These are phyloP conservation scores for Neria commutata DNA, from an alignment of 2,888 invertebrate genomes.

Conservation along the genomic window DNA sequence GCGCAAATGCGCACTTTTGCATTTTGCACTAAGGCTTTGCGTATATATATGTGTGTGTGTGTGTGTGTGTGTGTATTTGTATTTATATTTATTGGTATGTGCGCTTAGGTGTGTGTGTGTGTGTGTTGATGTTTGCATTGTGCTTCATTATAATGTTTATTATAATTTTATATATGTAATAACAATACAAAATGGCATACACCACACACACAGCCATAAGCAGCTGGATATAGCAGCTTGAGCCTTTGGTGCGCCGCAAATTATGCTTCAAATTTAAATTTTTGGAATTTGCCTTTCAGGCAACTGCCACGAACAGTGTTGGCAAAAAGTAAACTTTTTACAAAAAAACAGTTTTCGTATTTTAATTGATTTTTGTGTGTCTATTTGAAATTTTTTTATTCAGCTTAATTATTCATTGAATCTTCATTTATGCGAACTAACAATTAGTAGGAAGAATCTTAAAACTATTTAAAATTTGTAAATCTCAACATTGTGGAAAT, in stretches of 20 bases:
- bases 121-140: neutral
- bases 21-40: conserved; percentile 5
- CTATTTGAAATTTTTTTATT: too few species aligned
- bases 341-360: too few species aligned
- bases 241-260: conserved; percentile 37
- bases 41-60: neutral
- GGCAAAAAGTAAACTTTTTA: too few species aligned
- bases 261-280: conserved; percentile 31
- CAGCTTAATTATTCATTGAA: too few species aligned
- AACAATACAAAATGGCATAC: conserved; percentile 13
- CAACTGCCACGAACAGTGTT: too few species aligned
- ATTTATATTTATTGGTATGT: conserved; percentile 1
- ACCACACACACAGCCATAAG: neutral
- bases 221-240: neutral
- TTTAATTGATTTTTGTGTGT: too few species aligned
- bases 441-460: too few species aligned
- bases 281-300: too few species aligned
- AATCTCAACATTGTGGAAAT: too few species aligned
- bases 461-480: too few species aligned
- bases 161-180: conserved; percentile 23
- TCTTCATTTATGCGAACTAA: too few species aligned
- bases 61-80: neutral
- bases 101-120: neutral
- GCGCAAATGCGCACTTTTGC: too few species aligned
- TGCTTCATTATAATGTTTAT: conserved; percentile 21